These are phyloP conservation scores for Podotricha telesiphe DNA, from an alignment of 2,888 invertebrate genomes.

Conservation along the genomic window DNA sequence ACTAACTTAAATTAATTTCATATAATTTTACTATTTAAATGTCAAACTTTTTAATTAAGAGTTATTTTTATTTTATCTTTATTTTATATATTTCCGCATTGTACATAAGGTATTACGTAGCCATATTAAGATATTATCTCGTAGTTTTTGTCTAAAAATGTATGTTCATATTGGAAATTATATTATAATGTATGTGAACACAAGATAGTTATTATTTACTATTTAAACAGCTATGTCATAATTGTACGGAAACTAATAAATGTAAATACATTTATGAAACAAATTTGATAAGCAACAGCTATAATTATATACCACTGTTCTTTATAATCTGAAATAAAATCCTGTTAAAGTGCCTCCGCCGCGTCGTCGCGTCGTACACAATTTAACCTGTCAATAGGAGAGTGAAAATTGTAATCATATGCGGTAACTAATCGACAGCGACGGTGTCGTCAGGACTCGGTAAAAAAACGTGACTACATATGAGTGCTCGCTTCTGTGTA, in stretches of 20 bases:
- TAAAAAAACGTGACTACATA: slow-evolving; percentile 4
- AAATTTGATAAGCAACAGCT: background rate
- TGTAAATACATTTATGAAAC: too few species aligned
- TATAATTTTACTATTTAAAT: background rate
- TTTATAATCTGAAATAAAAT: slow-evolving; percentile 16
- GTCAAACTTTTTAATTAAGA: background rate
- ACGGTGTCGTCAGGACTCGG: slow-evolving; percentile 11
- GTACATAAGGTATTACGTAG: too few species aligned
- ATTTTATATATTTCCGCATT: background rate
- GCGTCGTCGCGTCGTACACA: slow-evolving; percentile 23
- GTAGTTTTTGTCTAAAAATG: too few species aligned
- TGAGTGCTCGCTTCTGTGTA: background rate
- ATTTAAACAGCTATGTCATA: too few species aligned
- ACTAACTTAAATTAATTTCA: slow-evolving; percentile 6
- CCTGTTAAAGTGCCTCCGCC: slow-evolving; percentile 11
- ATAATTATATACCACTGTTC: background rate
- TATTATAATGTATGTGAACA: too few species aligned
- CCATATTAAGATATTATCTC: too few species aligned
- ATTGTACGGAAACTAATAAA: too few species aligned
- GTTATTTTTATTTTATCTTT: background rate
- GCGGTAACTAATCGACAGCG: slow-evolving; percentile 20
- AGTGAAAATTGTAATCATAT: slow-evolving; percentile 29
- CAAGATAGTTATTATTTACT: too few species aligned
- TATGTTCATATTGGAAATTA: background rate
- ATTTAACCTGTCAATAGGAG: slow-evolving; percentile 20